Evolutionary conservation across 2,888 invertebrate species (phyloP), one percentile per base, ranked within the genome.

Genomic region (Nematopogon swammerdamellus): DNA sequence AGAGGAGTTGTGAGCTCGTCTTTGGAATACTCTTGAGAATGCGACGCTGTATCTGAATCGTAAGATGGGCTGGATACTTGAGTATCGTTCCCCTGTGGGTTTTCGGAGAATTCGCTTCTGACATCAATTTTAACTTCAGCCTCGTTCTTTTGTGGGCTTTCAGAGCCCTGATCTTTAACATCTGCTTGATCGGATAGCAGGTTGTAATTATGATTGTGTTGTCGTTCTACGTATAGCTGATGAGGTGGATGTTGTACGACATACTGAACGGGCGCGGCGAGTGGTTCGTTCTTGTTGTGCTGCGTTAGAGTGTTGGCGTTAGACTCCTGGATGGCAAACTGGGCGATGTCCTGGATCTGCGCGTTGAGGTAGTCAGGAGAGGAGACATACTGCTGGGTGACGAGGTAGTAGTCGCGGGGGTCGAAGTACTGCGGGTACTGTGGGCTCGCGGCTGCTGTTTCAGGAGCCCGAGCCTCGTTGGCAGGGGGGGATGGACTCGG

Each of bases 1-100:
- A 75, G 16, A 10, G 19, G 8, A 19, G 11, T n/a, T 11, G 16
- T 25, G 30, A 29, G 16, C 63, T 30, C 62, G 53, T 48, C 56
- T 62, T 42, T 48, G 59, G 59, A 51, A 62, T 54, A 36, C 59
- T 56, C 44, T 59, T 60, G 59, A 70, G 67, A 43, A 55, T 56
- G 18, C 52, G 52, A 45, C 58, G 65, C 53, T 70, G 69, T 63
- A 58, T 51, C 11, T 42, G n/a, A n/a, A n/a, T 59, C 18, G 51
- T 57, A 61, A 65, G 63, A 67, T 63, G 62, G 59, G 56, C 59
- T 8, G 65, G 59, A 58, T 54, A 42, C 42, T 47, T 43, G 19
- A 11, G n/a, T 10, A 43, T 25, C 18, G 30, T 29, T 54, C 48
- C 30, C 46, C 49, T 44, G 2, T 42, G 29, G 46, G 51, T 45